A percentile compares a stretch with the other conserved stretches of the same genome.
These are phyloP conservation scores for Microcaecilia unicolor DNA, from an alignment of 2,797 vertebrate species.

Conservation along the genomic window DNA sequence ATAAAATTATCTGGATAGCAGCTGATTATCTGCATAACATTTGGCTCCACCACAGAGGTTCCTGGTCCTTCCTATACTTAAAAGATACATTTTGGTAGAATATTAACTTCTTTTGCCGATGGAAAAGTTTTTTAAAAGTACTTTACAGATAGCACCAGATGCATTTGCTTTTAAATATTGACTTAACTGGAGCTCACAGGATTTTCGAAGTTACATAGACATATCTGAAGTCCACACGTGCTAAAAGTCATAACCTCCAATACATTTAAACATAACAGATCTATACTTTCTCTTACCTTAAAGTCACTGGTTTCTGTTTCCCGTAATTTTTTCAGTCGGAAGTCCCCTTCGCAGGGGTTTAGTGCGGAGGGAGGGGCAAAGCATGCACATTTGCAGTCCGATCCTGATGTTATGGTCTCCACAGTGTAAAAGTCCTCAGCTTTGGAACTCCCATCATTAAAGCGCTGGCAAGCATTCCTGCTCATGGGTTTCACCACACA, in stretches of 20 bases:
- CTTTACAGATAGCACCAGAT: no score
- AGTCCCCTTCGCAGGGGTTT: slow-evolving; percentile 84
- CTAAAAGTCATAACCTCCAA: not conserved
- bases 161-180: no score
- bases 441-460: slow-evolving; percentile 57
- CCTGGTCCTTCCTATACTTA: no score
- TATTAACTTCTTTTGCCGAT: no score
- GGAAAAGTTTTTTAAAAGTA: no score
- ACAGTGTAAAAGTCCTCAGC: slow-evolving; percentile 80
- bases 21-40: no score
- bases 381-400: slow-evolving; percentile 85
- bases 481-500: slow-evolving; percentile 89
- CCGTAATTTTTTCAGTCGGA: slow-evolving; percentile 73
- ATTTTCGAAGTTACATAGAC: no score
- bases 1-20: no score
- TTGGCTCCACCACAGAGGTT: no score
- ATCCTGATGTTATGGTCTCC: slow-evolving; percentile 84
- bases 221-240: not conserved
- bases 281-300: slow-evolving; percentile 70
- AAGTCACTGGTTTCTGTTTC: slow-evolving; percentile 70
- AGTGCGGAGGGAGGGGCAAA: slow-evolving; percentile 81
- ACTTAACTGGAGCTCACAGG: no score
- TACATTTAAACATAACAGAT: not conserved
- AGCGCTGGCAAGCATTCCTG: slow-evolving; percentile 72
- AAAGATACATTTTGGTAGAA: no score